These are phyloP conservation scores for Dryas iulia DNA, from an alignment of 1,140 invertebrate genomes.

Conservation along the genomic window DNA sequence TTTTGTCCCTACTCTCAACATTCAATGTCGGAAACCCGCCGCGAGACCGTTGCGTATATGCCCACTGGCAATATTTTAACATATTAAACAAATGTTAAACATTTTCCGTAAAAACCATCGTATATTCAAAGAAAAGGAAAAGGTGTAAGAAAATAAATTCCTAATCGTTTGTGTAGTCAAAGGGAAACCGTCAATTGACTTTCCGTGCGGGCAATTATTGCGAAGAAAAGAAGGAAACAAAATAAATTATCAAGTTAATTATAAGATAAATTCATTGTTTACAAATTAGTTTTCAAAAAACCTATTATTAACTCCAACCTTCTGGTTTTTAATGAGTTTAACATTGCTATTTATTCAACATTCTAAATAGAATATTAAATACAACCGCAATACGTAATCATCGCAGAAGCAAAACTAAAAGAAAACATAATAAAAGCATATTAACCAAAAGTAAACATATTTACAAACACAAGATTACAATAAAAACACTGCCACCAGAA, in stretches of 20 bases:
- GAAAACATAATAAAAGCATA: background rate
- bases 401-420: background rate
- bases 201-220: background rate
- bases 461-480: background rate
- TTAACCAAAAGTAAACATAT: background rate
- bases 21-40: background rate
- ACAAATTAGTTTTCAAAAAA: background rate
- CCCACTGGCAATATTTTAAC: background rate
- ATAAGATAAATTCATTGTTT: background rate
- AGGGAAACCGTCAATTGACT: background rate
- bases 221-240: background rate
- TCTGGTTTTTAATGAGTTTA: too few species aligned
- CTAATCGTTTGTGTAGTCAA: background rate
- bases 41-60: background rate
- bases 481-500: background rate
- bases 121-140: background rate
- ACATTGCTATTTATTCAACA: too few species aligned
- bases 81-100: background rate
- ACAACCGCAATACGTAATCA: background rate
- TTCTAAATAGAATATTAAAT: too few species aligned
- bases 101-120: background rate
- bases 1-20: background rate
- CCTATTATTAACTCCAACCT: background rate
- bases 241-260: background rate
- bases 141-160: background rate